Evolutionary conservation across 2,888 invertebrate species (phyloP).

Genomic region (Polylopha cassiicola): DNA sequence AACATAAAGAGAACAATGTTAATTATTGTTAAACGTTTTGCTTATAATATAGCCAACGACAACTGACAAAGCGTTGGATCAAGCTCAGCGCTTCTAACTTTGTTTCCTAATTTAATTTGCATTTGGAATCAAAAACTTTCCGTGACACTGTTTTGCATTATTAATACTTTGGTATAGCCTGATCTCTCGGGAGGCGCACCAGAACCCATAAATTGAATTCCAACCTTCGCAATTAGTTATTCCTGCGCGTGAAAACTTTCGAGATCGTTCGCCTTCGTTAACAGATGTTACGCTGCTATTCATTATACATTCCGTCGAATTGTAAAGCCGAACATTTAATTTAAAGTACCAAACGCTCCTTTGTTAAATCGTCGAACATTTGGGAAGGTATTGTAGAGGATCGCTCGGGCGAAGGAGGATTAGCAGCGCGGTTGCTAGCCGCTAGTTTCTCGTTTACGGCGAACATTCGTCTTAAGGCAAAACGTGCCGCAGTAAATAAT

Average conservation of each 20-base stretch:
- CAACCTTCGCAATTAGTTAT: slow-evolving; percentile 77
- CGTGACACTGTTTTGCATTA: slow-evolving; percentile 78
- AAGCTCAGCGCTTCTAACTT: slow-evolving; percentile 64
- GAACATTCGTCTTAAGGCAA: slow-evolving; percentile 51
- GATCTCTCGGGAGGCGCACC: slow-evolving; percentile 73
- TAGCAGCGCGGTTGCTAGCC: slow-evolving; percentile 46
- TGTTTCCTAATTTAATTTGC: slow-evolving; percentile 75
- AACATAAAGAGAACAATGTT: slow-evolving; percentile 4
- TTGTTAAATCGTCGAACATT: slow-evolving; percentile 67
- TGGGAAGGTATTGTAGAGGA: slow-evolving; percentile 59
- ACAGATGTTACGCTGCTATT: slow-evolving; percentile 78
- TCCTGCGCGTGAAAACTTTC: slow-evolving; percentile 78
- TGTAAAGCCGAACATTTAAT: slow-evolving; percentile 77
- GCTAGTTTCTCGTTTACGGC: slow-evolving; percentile 51
- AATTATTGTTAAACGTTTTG: slow-evolving; percentile 53
- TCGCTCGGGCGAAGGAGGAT: slow-evolving; percentile 51
- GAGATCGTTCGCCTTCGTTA: slow-evolving; percentile 78
- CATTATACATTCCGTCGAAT: slow-evolving; percentile 77
- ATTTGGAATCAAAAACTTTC: slow-evolving; percentile 76
- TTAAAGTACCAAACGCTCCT: slow-evolving; percentile 71
- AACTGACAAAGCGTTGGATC: slow-evolving; percentile 54
- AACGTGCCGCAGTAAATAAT: slow-evolving; percentile 58
- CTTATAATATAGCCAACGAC: slow-evolving; percentile 51
- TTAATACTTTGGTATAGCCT: slow-evolving; percentile 73
- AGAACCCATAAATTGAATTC: slow-evolving; percentile 77